Evolutionary conservation across 2,888 invertebrate genomes (phyloP).

Genomic region (Trichogramma dendrolimi): DNA sequence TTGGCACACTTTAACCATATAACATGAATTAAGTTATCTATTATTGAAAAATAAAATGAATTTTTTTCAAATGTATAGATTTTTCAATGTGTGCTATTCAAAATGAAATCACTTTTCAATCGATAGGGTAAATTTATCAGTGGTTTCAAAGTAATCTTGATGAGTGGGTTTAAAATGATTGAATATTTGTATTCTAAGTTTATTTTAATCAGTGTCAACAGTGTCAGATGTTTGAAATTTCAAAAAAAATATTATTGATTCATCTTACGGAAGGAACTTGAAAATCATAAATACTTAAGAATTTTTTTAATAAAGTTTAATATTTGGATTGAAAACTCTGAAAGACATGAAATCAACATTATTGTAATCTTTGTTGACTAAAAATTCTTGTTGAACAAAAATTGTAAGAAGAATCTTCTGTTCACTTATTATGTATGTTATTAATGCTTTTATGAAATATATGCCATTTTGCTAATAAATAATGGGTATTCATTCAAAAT

Average conservation of each 20-base stretch:
- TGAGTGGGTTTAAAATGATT: too few relatives aligned
- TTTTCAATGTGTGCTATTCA: too few relatives aligned
- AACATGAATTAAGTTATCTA: too few relatives aligned
- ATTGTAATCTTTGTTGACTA: background rate
- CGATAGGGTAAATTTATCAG: too few relatives aligned
- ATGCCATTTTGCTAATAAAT: constrained; percentile 40
- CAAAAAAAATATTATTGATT: constrained; percentile 2
- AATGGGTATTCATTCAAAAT: too few relatives aligned
- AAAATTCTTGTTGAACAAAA: constrained; percentile 18
- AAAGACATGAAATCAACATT: background rate
- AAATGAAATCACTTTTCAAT: too few relatives aligned
- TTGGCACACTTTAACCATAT: too few relatives aligned
- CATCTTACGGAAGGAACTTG: constrained; percentile 3
- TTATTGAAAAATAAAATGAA: too few relatives aligned
- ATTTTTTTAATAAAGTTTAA: background rate
- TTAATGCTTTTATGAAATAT: constrained; percentile 43
- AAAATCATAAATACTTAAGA: background rate
- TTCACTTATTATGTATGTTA: constrained; percentile 40
- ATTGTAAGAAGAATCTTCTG: constrained; percentile 15
- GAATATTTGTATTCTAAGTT: too few relatives aligned
- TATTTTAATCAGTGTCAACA: too few relatives aligned
- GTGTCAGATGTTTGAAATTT: background rate
- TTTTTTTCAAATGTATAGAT: too few relatives aligned
- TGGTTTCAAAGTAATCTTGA: too few relatives aligned
- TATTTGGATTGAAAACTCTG: background rate